Evolutionary conservation across 2,888 invertebrate genomes (phyloP).

Genomic region (Lissonota sp.): DNA sequence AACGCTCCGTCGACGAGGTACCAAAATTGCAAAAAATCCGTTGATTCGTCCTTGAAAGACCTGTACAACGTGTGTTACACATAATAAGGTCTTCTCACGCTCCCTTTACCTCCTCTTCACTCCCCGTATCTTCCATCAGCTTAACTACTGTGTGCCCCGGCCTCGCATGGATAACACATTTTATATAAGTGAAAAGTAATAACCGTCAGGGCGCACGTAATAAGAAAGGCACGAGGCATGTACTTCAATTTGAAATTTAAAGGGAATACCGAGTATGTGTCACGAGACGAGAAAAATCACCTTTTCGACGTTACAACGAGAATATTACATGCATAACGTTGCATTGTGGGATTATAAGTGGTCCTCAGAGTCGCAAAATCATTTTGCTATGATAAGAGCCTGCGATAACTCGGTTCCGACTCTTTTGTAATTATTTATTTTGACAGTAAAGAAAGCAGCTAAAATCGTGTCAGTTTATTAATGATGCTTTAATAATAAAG

Average conservation of each 20-base stretch:
- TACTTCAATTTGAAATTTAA: conserved; percentile 14
- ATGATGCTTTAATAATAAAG: too few species aligned
- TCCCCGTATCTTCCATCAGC: not conserved
- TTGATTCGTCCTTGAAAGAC: too few species aligned
- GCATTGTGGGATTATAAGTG: too few species aligned
- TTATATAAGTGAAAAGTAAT: conserved; percentile 66
- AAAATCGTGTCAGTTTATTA: too few species aligned
- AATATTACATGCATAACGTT: too few species aligned
- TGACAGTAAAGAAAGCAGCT: too few species aligned
- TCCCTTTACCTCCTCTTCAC: conserved; percentile 15
- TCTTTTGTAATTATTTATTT: too few species aligned
- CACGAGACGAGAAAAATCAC: conserved; percentile 26
- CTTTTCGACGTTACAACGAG: not conserved
- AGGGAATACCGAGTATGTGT: not conserved
- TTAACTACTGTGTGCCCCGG: not conserved
- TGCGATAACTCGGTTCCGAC: too few species aligned
- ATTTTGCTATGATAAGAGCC: too few species aligned
- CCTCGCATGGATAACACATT: conserved; percentile 18
- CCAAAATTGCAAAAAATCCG: too few species aligned
- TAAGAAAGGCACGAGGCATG: conserved; percentile 30
- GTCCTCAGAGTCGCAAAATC: too few species aligned
- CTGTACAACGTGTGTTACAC: not conserved
- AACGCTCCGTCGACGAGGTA: too few species aligned
- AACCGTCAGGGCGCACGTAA: conserved; percentile 53
- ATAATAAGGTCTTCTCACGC: conserved; percentile 53